Evolutionary conservation across 2,113 vertebrate genomes (phyloP), one percentile per base, ranked within the genome.

Genomic region (Peromyscus leucopus): DNA sequence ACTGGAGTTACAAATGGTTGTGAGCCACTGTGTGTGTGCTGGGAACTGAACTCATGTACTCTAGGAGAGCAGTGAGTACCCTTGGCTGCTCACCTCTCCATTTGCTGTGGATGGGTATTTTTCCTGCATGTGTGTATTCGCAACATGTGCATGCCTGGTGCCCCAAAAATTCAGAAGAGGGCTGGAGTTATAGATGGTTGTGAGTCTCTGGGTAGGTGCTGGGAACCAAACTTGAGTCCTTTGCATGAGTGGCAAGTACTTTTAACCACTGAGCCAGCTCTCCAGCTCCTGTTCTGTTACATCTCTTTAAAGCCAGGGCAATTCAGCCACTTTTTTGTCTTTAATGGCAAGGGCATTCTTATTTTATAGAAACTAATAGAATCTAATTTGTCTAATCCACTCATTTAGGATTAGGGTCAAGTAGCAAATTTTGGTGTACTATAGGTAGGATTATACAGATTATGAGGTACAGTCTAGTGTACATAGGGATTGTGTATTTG

Each of bases 231-330:
- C 82, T n/a, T 28, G 28, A 84, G 22, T 61, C 22, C 21, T 83
- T 61, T 42, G 24, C n/a, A 84, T 42, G 82, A 84, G n/a, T 24
- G 61, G 22, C 12, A 61, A 84, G 57, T 84, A 17, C n/a, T 84
- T 22, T 61, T 39, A 63, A 17, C n/a, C 24, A 63, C 13, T 24
- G 12, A 83, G 21, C 55, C 48, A 82, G 19, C 55, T 82, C 55
- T 59, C 33, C 22, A 83, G n/a, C 55, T 59, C n/a, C 13, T 67
- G 33, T 48, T 17, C 13, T 67, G 33, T 48, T 17, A 13, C 46
- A 33, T 90, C 69, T 57, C 28, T 93, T n/a, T 72, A 57, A 76
- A 89, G 89, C n/a, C 69, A 55, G 78, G 93, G 71, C 42, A 46
- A 19, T 89, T 74, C 33, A 89, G 2, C n/a, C 42, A 6, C 39